Base-by-base conservation (phyloP, 2,113 vertebrate species). In the Grammomys dolichurus region DNA sequence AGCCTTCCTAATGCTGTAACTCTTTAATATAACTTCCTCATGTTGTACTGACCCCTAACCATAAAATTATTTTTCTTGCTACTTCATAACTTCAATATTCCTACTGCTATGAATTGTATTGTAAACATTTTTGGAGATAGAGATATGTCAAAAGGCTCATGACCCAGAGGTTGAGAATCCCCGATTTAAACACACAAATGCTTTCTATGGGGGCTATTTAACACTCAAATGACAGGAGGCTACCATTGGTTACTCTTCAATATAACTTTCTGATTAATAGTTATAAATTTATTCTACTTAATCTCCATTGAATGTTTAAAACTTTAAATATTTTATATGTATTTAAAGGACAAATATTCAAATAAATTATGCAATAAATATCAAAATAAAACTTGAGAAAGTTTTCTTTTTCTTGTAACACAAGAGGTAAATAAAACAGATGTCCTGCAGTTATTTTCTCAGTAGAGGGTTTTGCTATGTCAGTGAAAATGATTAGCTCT, bases 381-480 rank as follows among this genome's bases (percentile, higher is more conserved):
- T 26, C 22, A 43, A 84, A 84, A 60, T 60, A 9, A 84, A 84
- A 14, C 31, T 60, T 82, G 13, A 28, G 78, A 19, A 56, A 36
- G 11, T 24, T 13, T 94, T 87, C 22, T 28, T 97, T 95, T 96
- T 56, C 76, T 46, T 80, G 51, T 60, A 85, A 90, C 0, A 4
- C 7, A 60, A 85, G 76, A 89, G 24, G 40, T 67, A 73, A 87
- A 36, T 58, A 22, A 51, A 36, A 94, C 20, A 46, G 91, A 67
- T 56, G 46, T 60, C 87, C 87, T 63, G 11, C 60, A 82, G 87
- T 96, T 89, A 93, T 96, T 76, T 90, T 91, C 89, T 96, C 95
- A 87, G 77, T 93, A 46, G 81, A 87, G 43, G 93, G 54, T 75
- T 95, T 97, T 96, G 20, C 58, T 20, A 56, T 72, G 72, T 97